These are phyloP conservation scores for Bathynomus jamesi DNA, from an alignment of 1,140 invertebrate genomes.

Conservation along the genomic window DNA sequence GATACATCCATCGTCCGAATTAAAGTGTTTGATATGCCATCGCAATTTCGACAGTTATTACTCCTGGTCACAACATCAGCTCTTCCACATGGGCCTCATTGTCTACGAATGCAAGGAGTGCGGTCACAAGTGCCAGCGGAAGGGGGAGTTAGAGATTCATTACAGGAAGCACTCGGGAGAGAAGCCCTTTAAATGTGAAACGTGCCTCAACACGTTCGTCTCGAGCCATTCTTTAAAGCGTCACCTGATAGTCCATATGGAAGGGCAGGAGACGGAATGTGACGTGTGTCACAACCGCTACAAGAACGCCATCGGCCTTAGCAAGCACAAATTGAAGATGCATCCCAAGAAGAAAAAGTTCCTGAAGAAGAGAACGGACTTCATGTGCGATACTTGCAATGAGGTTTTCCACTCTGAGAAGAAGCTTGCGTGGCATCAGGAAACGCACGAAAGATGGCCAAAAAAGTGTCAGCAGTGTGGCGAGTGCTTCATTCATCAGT, in stretches of 20 bases:
- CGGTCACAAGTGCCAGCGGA: conserved; percentile 31
- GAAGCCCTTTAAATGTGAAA: conserved; percentile 37
- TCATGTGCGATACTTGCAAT: conserved; percentile 51
- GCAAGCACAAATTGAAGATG: conserved; percentile 31
- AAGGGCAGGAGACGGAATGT: conserved; percentile 27
- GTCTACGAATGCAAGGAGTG: conserved; percentile 61
- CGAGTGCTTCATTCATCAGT: conserved; percentile 71
- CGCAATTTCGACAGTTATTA: conserved; percentile 27
- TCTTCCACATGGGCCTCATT: conserved; percentile 58
- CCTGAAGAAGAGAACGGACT: conserved; percentile 35
- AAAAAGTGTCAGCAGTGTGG: conserved; percentile 73
- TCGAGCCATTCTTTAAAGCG: conserved; percentile 24
- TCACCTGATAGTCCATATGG: conserved; percentile 32
- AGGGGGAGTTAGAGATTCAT: conserved; percentile 37
- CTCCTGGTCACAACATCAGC: conserved; percentile 57
- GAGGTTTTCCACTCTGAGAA: conserved; percentile 71
- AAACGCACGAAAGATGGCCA: conserved; percentile 70
- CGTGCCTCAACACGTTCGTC: conserved; percentile 31
- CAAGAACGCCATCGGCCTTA: conserved; percentile 26
- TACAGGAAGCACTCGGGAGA: conserved; percentile 40
- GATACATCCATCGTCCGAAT: conserved; percentile 67
- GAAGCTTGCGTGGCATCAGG: conserved; percentile 73
- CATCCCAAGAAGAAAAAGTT: conserved; percentile 30
- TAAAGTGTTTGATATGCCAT: conserved; percentile 42
- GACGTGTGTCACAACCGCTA: conserved; percentile 28